Evolutionary conservation across 2,797 vertebrate species (phyloP), one percentile per base, ranked within the genome.

Genomic region (Emys orbicularis): DNA sequence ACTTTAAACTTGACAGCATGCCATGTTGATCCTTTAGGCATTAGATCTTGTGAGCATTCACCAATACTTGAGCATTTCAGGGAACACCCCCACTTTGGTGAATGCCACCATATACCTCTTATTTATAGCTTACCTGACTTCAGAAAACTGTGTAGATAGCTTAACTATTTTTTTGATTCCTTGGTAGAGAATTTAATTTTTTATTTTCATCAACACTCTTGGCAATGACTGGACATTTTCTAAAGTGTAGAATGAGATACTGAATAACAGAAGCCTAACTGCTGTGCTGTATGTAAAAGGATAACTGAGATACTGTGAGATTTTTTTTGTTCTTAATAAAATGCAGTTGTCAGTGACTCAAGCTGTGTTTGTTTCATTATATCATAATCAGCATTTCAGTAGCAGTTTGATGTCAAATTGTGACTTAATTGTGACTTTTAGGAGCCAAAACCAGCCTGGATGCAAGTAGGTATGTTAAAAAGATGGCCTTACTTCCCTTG

Each of bases 281-380:
- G 86, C 91, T 91, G 59, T 94, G 57, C n/a, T 89, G 44, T 96
- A 92, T 81, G 84, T 86, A 88, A 95, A 97, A 94, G 93, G 88
- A 84, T 96, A 86, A 37, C 84, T 94, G 86, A 92, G 23, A 92
- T 77, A 90, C 52, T 85, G 44, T 92, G 90, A 95, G 79, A 85
- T 91, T 96, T 87, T 44, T 87, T 84, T 89, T 86, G 83, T 90
- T 94, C 81, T 83, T 94, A 96, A 97, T 94, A 96, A 97, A 97
- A 93, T 83, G 52, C n/a, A 83, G 47, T 54, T 94, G 53, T 53
- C 7, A 34, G 16, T 65, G 1, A 91, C 91, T 74, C 79, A 79
- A 94, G 25, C 57, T 41, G 23, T 77, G 31, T 84, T 84, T 93
- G 74, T 89, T 94, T 68, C 50, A 49, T 90, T 52, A 72, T 68